Percentiles rank a stretch among this genome's conserved stretches.
Conservation (phyloP, 2,797 vertebrate genomes). For the Mastacembelus armatus region DNA sequence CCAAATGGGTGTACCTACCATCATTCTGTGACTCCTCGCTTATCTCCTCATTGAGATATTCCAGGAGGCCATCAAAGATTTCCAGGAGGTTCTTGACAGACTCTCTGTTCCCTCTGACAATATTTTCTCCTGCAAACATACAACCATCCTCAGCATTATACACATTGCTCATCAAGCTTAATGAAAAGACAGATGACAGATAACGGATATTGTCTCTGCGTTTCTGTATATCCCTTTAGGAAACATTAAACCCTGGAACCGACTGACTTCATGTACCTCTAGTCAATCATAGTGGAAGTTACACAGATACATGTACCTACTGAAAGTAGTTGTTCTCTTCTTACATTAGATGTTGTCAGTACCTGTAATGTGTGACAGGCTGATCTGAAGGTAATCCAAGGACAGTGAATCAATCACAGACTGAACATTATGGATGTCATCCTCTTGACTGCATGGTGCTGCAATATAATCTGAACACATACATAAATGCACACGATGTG, state of each 20-base stretch:
- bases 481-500: neutral
- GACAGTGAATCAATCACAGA: conserved; percentile 96
- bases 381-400: conserved; percentile 97
- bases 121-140: conserved; percentile 90
- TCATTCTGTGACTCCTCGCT: conserved; percentile 84
- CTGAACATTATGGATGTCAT: conserved; percentile 93
- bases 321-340: neutral
- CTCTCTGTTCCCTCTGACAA: conserved; percentile 90
- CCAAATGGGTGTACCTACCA: conserved; percentile 75
- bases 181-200: too few species aligned
- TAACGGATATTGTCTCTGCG: too few species aligned
- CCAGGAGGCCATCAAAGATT: conserved; percentile 96
- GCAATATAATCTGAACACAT: conserved; percentile 87
- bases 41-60: conserved; percentile 93
- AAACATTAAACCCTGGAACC: too few species aligned
- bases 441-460: conserved; percentile 87
- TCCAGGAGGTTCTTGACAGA: conserved; percentile 94
- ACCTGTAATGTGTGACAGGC: conserved; percentile 98
- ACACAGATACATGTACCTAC: neutral
- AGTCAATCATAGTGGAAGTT: neutral
- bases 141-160: conserved; percentile 1
- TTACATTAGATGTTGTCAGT: neutral
- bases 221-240: neutral
- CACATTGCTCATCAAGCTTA: neutral
- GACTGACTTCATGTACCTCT: neutral